Base-by-base conservation (phyloP, 2,797 vertebrate species). In the Hippocampus kuda region DNA sequence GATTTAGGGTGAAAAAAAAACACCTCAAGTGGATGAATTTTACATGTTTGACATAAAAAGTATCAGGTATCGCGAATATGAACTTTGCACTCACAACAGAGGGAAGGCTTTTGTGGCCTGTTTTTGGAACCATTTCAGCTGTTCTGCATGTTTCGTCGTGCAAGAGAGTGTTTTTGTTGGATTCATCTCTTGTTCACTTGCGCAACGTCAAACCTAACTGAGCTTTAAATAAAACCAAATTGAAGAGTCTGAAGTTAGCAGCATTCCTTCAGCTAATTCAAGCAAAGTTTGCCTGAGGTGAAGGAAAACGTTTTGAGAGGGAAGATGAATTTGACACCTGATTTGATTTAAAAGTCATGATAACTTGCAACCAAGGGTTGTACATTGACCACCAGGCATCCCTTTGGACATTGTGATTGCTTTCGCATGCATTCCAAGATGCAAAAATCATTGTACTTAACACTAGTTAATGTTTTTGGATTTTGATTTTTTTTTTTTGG, bases 141-240 rank as follows among this genome's bases (percentile, higher is more conserved):
- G 6, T 51, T 51, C 18, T 51, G 49, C 49, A 18, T 60, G 20
- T 38, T 62, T 38, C 0, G 57, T 60, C 27, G 6, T 2, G 26
- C 12, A 8, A 38, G 27, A 6, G 6, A 10, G 26, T 27, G 26
- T 60, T 60, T 30, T 60, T 60, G 15, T 60, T 61, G 60, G 30
- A 38, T 41, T 27, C 20, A 27, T 38, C 18, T 41, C 9, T 34
- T 18, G 22, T 38, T 38, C 20, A 11, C 60, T 62, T 62, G 11
- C 38, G 60, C 44, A 65, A 65, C 22, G 3, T 63, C 44, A 11
- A 42, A 24, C 34, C 42, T 64, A 64, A 64, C 34, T 41, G 30
- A 62, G 60, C 34, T 62, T 62, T 10, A 42, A 62, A 62, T 62
- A 62, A 41, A 62, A 10, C 60, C 22, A 22, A 48, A 65, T 57